Percentiles rank a stretch among this genome's conserved stretches.
Evolutionary conservation across 2,888 invertebrate species (phyloP).

Genomic region (Parthenolecanium corni): DNA sequence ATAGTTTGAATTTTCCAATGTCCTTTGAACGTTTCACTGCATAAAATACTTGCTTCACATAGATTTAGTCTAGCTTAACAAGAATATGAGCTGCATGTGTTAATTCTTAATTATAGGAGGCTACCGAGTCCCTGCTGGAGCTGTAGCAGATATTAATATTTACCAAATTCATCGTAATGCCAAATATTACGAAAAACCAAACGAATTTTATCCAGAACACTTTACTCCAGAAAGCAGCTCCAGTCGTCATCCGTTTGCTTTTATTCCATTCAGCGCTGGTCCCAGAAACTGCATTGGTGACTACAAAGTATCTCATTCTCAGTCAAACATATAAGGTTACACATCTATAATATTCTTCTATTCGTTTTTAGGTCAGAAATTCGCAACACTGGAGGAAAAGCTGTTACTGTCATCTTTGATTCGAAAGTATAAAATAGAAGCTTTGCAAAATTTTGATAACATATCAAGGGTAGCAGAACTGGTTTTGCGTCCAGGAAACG

Average conservation of each 20-base stretch:
- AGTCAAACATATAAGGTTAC: too few relatives aligned
- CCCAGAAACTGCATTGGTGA: too few relatives aligned
- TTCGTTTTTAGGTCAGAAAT: not conserved
- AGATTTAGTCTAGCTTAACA: too few relatives aligned
- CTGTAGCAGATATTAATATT: not conserved
- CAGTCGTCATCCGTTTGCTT: not conserved
- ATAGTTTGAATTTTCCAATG: too few relatives aligned
- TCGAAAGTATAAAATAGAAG: not conserved
- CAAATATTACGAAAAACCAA: not conserved
- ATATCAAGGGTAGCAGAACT: not conserved
- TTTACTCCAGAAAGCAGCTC: not conserved
- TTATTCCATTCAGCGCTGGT: not conserved
- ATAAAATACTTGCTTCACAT: too few relatives aligned
- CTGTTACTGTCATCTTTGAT: not conserved
- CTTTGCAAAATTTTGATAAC: not conserved
- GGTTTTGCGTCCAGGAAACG: not conserved
- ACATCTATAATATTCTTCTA: too few relatives aligned
- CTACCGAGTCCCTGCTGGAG: conserved; percentile 3
- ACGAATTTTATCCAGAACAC: not conserved
- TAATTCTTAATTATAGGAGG: too few relatives aligned
- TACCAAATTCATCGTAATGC: not conserved
- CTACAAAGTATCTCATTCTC: too few relatives aligned
- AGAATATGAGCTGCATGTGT: too few relatives aligned
- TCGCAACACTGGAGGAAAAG: not conserved
- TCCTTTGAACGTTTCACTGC: too few relatives aligned